phyloP scores from a whole-genome alignment of 2,113 vertebrate genomes.

The Lepus europaeus region DNA sequence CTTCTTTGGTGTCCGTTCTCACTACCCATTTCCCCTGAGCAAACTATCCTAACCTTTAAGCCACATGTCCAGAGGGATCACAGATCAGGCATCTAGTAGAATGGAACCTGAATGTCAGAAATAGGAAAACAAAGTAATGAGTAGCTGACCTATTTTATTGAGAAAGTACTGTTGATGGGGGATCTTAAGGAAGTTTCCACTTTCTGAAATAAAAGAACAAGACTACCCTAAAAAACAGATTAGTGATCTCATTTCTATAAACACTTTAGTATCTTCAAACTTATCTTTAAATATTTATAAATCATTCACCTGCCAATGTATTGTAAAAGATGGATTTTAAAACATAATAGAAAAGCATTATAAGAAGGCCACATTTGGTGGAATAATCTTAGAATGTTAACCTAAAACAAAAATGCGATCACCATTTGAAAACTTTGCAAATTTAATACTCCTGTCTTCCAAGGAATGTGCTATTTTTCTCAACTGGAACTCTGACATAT shows the following conservation, averaged over 20 bases:
- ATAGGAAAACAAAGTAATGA: slow-evolving; percentile 81
- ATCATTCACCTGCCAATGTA: neutral
- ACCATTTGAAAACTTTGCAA: neutral
- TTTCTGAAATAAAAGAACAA: neutral
- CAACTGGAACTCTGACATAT: slow-evolving; percentile 62
- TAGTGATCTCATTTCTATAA: neutral
- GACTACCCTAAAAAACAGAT: neutral
- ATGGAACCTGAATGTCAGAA: slow-evolving; percentile 85
- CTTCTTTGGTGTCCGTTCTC: slow-evolving; percentile 82
- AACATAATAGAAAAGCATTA: neutral
- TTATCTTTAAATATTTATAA: slow-evolving; percentile 15
- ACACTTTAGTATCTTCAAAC: neutral
- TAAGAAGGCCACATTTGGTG: neutral
- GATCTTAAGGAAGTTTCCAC: slow-evolving; percentile 82
- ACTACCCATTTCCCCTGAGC: slow-evolving; percentile 80
- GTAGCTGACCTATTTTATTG: slow-evolving; percentile 81
- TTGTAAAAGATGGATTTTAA: neutral
- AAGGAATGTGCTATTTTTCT: slow-evolving; percentile 68
- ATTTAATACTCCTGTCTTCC: neutral
- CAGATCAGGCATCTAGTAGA: slow-evolving; percentile 78
- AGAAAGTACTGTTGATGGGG: slow-evolving; percentile 67
- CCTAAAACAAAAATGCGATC: neutral
- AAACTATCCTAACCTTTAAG: slow-evolving; percentile 82
- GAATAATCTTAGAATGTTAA: neutral
- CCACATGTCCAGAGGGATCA: slow-evolving; percentile 82